These are phyloP conservation scores for Araneus ventricosus DNA, from an alignment of 1,140 invertebrate genomes.

Conservation along the genomic window DNA sequence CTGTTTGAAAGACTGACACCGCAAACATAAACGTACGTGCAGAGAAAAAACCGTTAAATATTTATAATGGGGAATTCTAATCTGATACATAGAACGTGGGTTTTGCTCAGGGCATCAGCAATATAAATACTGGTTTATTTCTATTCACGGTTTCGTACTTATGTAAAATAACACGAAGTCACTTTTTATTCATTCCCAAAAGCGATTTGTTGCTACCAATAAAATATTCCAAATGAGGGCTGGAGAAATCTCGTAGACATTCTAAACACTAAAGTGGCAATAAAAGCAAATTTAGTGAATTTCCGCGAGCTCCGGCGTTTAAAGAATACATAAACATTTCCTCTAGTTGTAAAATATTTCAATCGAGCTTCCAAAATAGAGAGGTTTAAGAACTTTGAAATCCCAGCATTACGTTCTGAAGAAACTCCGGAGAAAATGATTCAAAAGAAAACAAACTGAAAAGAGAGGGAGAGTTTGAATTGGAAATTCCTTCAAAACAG, in stretches of 20 bases:
- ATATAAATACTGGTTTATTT: too few relatives aligned
- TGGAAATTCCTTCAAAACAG: not conserved
- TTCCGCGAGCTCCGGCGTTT: not conserved
- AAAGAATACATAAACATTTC: not conserved
- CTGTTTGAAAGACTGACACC: too few relatives aligned
- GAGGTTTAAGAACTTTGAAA: slow-evolving; percentile 1
- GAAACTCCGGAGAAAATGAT: not conserved
- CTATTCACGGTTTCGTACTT: too few relatives aligned
- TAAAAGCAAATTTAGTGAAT: not conserved
- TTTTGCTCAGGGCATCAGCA: too few relatives aligned
- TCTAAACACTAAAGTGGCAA: not conserved
- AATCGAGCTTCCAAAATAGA: not conserved
- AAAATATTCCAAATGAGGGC: too few relatives aligned
- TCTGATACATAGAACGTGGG: too few relatives aligned
- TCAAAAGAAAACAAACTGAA: not conserved
- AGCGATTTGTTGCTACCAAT: too few relatives aligned
- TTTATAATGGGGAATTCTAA: too few relatives aligned
- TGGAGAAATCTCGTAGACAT: not conserved
- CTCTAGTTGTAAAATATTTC: not conserved
- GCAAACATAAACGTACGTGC: too few relatives aligned
- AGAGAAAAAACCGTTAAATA: too few relatives aligned
- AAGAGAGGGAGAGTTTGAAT: not conserved
- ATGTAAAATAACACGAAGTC: too few relatives aligned
- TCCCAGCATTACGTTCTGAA: not conserved
- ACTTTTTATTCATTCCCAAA: too few relatives aligned